Evolutionary conservation across 2,797 vertebrate genomes (phyloP), one percentile per base, ranked within the genome.

Genomic region (Gallinago stenura): DNA sequence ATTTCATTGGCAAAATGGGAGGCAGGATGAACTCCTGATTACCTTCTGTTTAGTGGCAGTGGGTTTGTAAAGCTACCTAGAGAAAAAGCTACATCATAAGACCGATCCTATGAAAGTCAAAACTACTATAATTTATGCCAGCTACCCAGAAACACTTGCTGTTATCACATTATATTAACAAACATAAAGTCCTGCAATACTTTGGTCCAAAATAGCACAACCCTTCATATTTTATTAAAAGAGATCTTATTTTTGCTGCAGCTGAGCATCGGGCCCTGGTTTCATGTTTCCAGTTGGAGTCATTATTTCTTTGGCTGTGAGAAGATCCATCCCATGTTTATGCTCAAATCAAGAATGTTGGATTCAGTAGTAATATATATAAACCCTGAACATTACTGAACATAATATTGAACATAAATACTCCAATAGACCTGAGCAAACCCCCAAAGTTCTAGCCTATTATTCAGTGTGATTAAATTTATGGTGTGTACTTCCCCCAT

Each of bases 231-330:
- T 48, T 80, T 15, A 51, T 87, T 83, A 6, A 1, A 37, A 88
- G 71, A 30, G n/a, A 51, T 35, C 57, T 80, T 78, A 28, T 31
- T 87, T 87, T 89, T 88, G 53, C 39, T 85, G 73, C 25, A 58
- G 76, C 25, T 88, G 72, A 93, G 61, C 33, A 70, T 76, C 65
- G 68, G 76, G 46, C 50, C 85, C 43, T 72, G 61, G 48, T 85
- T 87, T 92, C 50, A 12, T 51, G 33, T 86, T 89, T 89, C 57
- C 71, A 86, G 21, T 83, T 89, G 64, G 48, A 93, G n/a, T 78
- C 31, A 76, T 85, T 80, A 71, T 83, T 75, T 87, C 65, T 85
- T 61, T 88, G 91, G 37, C 84, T 81, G 19, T 45, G n/a, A 76
- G 46, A 86, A 71, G 61, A 83, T 39, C 58, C 31, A 39, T 65